Evolutionary conservation across 2,797 vertebrate genomes (phyloP).

Genomic region (Miopithecus talapoin): DNA sequence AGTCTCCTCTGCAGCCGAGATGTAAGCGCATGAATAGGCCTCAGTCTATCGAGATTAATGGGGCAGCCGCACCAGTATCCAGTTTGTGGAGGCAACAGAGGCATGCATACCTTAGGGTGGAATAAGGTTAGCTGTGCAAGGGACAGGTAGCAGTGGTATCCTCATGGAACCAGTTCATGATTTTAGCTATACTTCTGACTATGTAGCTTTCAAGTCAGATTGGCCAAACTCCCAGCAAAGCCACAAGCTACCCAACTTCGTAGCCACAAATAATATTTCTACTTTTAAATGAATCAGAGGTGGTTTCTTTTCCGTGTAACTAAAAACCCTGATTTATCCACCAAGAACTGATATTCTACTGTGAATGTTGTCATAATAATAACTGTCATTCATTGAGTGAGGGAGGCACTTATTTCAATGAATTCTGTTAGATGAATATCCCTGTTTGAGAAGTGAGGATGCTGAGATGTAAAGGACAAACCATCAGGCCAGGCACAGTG

Average conservation of each 20-base stretch:
- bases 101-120: neutral
- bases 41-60: neutral
- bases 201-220: neutral
- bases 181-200: neutral
- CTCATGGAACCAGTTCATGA: neutral
- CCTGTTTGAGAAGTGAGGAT: neutral
- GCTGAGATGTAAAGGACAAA: neutral
- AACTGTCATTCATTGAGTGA: neutral
- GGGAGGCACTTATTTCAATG: neutral
- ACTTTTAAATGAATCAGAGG: neutral
- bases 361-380: neutral
- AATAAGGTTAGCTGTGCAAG: neutral
- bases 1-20: neutral
- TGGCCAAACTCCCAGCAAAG: neutral
- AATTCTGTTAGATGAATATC: neutral
- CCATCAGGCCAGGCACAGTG: neutral
- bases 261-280: constrained; percentile 1
- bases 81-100: neutral
- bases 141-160: neutral
- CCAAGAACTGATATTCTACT: constrained; percentile 4
- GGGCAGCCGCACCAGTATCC: neutral
- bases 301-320: neutral
- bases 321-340: neutral
- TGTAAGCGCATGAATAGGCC: neutral
- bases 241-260: neutral